Base-by-base conservation (phyloP, 2,797 vertebrate genomes). In the Moxostoma hubbsi region DNA sequence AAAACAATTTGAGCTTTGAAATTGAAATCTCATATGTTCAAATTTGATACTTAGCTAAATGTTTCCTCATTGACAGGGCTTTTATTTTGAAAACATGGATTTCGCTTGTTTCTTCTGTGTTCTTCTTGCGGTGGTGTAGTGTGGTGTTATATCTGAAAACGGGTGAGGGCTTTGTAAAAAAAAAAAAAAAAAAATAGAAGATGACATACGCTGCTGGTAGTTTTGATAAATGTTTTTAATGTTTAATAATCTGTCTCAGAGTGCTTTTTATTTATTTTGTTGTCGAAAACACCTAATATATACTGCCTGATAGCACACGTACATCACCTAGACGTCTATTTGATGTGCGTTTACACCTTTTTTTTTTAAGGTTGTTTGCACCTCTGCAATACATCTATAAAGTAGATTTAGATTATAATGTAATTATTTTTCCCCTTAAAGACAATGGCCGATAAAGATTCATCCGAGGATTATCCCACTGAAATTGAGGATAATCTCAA, bases 401-500 rank as follows among this genome's bases (percentile, higher is more conserved):
- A 36, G 24, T 36, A 36, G 24, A 36, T 36, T 36, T 36, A 4
- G 24, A 36, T 36, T 36, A 36, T 2, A 36, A 36, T 36, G 24
- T 36, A 36, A 36, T 36, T 36, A 1, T 36, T 36, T 36, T 24
- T 2, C 24, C 24, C 2, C 24, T 24, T 24, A 24, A 24, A 81
- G 79, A 85, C 82, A 63, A 95, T 95, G 92, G 92, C 93, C 47
- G 90, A 88, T 67, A 92, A 91, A 58, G 80, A 18, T 24, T 85
- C 50, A 2, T 59, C 0, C 0, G 97, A 98, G 73, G 96, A 98
- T 47, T 97, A 96, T 63, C 98, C 97, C 2, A 86, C 93, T 7
- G 97, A 99, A 89, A 99, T 99, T 58, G 94, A 96, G 5, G 96
- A 98, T 6, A 95, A 94, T 84, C 94, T 99, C 3, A 84, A 84